Evolutionary conservation across 2,113 vertebrate species (phyloP), one percentile per base, ranked within the genome.

Genomic region (Irena cyanogastra): DNA sequence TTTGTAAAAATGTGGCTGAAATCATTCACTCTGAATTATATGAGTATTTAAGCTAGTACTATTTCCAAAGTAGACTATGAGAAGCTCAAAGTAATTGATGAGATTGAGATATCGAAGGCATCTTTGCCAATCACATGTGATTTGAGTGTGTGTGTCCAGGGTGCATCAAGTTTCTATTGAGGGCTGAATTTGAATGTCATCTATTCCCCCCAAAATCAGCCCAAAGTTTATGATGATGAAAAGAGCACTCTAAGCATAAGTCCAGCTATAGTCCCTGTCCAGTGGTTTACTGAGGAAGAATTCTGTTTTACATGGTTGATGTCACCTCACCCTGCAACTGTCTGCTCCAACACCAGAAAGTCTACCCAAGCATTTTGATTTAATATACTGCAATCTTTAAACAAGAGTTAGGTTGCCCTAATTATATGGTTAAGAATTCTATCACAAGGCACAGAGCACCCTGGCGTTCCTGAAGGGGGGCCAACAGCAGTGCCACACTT

Each of bases 391-490:
- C 37, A 44, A 93, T 97, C 89, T 87, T 98, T 97, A 98, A 97
- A 97, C 7, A 54, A 93, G 86, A 71, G 86, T 97, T 96, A 95
- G 71, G 80, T 97, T 97, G 91, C 92, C 97, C 95, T 97, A 97
- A 96, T 97, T 98, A 97, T 90, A 97, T 37, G 45, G 96, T 98
- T 98, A 98, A 96, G 97, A 97, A 97, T 97, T 30, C 41, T 94
- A 96, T 97, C n/a, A 52, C 76, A 91, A 97, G 93, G 94, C 31
- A 50, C 72, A 94, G 96, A 86, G 81, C 5, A 31, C 89, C 92
- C 96, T 37, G 71, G 86, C 85, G 79, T 82, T 96, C 84, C 96
- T 97, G 97, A 97, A 98, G 56, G 42, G 35, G 63, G 31, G 90
- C 93, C 94, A 98, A 78, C n/a, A 87, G 97, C 98, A 97, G 96